phyloP scores from a whole-genome alignment of 2,113 vertebrate genomes.

The Rhinolophus ferrumequinum region DNA sequence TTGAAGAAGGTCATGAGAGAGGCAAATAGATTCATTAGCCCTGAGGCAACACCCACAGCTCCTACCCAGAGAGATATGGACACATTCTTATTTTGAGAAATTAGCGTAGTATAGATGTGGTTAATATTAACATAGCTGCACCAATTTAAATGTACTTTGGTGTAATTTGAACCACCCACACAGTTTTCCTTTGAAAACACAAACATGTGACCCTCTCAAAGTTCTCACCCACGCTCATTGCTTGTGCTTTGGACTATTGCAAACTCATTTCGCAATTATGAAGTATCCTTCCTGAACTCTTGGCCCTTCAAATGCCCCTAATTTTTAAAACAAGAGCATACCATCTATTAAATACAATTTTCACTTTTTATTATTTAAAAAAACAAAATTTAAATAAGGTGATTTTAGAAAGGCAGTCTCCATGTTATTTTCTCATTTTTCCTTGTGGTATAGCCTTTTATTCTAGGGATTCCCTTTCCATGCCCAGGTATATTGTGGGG shows the following conservation, averaged over 20 bases:
- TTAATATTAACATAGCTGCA: constrained; percentile 50
- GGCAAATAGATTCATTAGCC: background rate
- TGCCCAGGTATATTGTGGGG: background rate
- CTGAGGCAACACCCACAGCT: background rate
- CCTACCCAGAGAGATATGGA: background rate
- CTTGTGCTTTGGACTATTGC: constrained; percentile 27
- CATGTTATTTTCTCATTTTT: background rate
- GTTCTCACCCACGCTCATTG: constrained; percentile 1
- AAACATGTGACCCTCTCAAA: constrained; percentile 47
- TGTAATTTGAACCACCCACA: constrained; percentile 75
- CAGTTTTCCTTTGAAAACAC: constrained; percentile 76
- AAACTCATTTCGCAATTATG: constrained; percentile 18
- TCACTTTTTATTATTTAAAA: background rate
- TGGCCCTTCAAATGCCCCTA: background rate
- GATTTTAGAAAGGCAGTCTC: background rate
- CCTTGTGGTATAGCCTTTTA: background rate
- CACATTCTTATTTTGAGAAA: constrained; percentile 38
- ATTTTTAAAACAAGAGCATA: constrained; percentile 3
- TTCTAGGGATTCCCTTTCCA: background rate
- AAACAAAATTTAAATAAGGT: background rate
- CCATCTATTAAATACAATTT: background rate
- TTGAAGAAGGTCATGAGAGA: constrained; percentile 23
- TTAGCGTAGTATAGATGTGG: background rate
- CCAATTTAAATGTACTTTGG: constrained; percentile 76
- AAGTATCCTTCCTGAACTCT: constrained; percentile 12